These are phyloP conservation scores for Sogatella furcifera DNA, from an alignment of 1,140 invertebrate species.

Conservation along the genomic window DNA sequence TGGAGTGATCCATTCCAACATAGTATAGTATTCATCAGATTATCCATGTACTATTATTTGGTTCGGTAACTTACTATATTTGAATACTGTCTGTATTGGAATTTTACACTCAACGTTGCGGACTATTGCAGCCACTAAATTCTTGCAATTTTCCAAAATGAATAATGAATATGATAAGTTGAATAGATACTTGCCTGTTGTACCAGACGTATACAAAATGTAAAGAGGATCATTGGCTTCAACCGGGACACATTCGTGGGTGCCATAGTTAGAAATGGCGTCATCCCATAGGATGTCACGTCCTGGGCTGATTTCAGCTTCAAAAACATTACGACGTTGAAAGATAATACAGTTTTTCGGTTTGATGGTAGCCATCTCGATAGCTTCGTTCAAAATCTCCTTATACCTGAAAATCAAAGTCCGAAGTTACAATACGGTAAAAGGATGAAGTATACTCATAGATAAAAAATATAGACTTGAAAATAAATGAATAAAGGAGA, in stretches of 20 bases:
- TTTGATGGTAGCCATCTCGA: slow-evolving; percentile 55
- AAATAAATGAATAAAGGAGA: no score
- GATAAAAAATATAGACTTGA: no score
- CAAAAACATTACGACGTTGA: slow-evolving; percentile 55
- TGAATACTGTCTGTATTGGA: no score
- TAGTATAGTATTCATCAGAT: no score
- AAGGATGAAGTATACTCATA: no score
- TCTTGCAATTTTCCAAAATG: no score
- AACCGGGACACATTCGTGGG: slow-evolving; percentile 71
- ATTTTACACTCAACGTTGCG: no score
- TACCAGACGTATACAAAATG: slow-evolving; percentile 88
- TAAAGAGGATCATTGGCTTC: slow-evolving; percentile 84
- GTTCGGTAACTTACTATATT: no score
- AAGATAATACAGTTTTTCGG: slow-evolving; percentile 70
- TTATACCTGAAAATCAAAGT: slow-evolving; percentile 55
- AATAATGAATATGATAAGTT: not conserved
- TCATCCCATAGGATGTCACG: slow-evolving; percentile 69
- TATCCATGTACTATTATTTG: no score
- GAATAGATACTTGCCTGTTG: slow-evolving; percentile 46
- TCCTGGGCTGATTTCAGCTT: slow-evolving; percentile 44
- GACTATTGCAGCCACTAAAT: no score
- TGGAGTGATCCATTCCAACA: no score
- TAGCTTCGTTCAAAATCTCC: slow-evolving; percentile 75
- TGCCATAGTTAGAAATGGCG: slow-evolving; percentile 45
- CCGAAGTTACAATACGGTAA: no score